Base-by-base conservation (phyloP, 2,797 vertebrate genomes). In the Oreonectes daqikongensis region DNA sequence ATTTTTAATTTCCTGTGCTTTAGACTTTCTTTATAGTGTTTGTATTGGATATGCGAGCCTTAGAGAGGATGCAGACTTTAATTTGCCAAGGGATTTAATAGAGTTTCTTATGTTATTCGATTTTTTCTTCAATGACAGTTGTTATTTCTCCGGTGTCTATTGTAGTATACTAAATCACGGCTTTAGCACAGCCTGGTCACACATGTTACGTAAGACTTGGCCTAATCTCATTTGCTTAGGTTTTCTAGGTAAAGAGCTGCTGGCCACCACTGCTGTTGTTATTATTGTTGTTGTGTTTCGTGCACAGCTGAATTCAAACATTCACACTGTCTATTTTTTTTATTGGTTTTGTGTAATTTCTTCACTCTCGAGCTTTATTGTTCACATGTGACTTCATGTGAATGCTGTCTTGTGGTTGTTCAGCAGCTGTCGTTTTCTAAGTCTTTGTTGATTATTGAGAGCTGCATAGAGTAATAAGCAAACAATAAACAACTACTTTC, bases 171-270 rank as follows among this genome's bases (percentile, higher is more conserved):
- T 76, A 22, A 53, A 59, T 73, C 55, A 60, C 55, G 59, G 65
- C 35, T 50, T 81, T 74, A 59, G 38, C 15, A 17, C 72, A 6
- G 73, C 46, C 64, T 22, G 40, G 60, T 52, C 48, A 20, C 67
- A 60, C 52, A 35, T 63, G 72, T 87, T 85, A 80, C 30, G 52
- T 83, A 84, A 83, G 72, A 64, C 79, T 46, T 15, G 26, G 53
- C 15, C 74, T 84, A 87, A 84, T 85, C 81, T 83, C 76, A 73
- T 79, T 70, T 40, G 66, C 84, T 79, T 55, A 11, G 24, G 55
- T 28, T 71, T 84, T 82, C 53, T 70, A 74, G 72, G 67, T 75
- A 73, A 68, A 68, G 61, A 55, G 63, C 66, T 72, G 72, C 44
- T 77, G 42, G 76, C 55, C 68, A 28, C 50, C 38, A 18, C 38